Evolutionary conservation across 2,113 vertebrate genomes (phyloP).

Genomic region (Gobiocypris rarus): DNA sequence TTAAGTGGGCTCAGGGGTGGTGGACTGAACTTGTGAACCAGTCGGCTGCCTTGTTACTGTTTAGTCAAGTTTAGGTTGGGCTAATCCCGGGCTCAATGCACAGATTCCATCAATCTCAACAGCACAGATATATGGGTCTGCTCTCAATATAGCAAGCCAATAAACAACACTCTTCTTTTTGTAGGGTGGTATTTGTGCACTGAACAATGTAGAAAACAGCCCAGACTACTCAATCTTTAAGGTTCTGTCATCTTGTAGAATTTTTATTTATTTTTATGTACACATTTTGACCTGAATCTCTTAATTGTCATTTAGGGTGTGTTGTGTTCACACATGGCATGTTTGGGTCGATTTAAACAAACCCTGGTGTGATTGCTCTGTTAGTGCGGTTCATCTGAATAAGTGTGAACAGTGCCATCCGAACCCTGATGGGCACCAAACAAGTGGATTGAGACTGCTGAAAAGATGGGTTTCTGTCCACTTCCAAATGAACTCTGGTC

Average conservation of each 20-base stretch:
- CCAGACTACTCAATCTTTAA: neutral
- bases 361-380: too few relatives aligned
- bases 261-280: neutral
- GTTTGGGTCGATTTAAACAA: too few relatives aligned
- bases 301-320: neutral
- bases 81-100: conserved; percentile 65
- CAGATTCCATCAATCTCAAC: conserved; percentile 61
- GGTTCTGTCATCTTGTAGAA: neutral
- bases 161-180: neutral
- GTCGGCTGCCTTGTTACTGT: conserved; percentile 55
- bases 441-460: too few relatives aligned
- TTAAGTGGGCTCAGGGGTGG: neutral
- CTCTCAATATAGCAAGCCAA: conserved; percentile 43
- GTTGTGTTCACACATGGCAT: too few relatives aligned
- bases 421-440: too few relatives aligned
- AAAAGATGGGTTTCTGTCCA: too few relatives aligned
- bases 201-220: neutral
- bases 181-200: neutral
- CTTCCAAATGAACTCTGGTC: too few relatives aligned
- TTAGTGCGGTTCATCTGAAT: too few relatives aligned
- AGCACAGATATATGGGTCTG: conserved; percentile 62
- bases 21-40: conserved; percentile 65
- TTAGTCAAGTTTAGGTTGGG: conserved; percentile 68
- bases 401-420: too few relatives aligned
- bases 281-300: neutral